Evolutionary conservation across 2,797 vertebrate species (phyloP), one percentile per base, ranked within the genome.

Genomic region (Malurus splendens): DNA sequence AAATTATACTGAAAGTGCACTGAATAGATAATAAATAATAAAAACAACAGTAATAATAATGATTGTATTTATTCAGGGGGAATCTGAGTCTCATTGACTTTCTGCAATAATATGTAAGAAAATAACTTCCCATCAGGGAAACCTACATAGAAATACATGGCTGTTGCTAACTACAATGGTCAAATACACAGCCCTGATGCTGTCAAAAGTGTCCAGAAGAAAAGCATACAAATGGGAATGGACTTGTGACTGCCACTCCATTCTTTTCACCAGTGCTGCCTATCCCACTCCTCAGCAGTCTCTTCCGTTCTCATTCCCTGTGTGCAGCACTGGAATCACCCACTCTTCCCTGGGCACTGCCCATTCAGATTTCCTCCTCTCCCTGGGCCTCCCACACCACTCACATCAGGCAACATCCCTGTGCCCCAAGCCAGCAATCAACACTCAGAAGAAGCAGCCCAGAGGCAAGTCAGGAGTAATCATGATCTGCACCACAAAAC

Each of bases 321-420:
- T 17, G 18, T 14, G 17, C 16, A 48, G 32, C 23, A 22, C 25
- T 4, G 4, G 30, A 32, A 59, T 9, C 36, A 51, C 14, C 18
- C 24, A 20, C 0, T 0, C 33, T 54, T 32, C 28, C 18, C n/a
- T 36, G 42, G 18, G 28, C 0, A 0, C 5, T 2, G 1, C 5
- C 20, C 17, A 6, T 10, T 12, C 33, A 23, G 7, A 52, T 9
- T 67, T 87, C 14, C 18, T 54, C 18, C 20, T 57, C 14, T 50
- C 41, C 57, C 57, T 41, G 36, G 6, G 30, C 45, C 17, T 74
- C 30, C 38, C n/a, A 9, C 18, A 54, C 12, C 10, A 7, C 41
- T 66, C 16, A 51, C 7, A 16, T 30, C 25, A 66, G 45, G 11
- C 20, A 59, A 47, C 18, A 18, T n/a, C 42, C 52, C 32, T 30